A percentile compares a stretch with the other conserved stretches of the same genome.
phyloP scores from a whole-genome alignment of 2,888 invertebrate species.

The Bursaphelenchus okinawaensis region DNA sequence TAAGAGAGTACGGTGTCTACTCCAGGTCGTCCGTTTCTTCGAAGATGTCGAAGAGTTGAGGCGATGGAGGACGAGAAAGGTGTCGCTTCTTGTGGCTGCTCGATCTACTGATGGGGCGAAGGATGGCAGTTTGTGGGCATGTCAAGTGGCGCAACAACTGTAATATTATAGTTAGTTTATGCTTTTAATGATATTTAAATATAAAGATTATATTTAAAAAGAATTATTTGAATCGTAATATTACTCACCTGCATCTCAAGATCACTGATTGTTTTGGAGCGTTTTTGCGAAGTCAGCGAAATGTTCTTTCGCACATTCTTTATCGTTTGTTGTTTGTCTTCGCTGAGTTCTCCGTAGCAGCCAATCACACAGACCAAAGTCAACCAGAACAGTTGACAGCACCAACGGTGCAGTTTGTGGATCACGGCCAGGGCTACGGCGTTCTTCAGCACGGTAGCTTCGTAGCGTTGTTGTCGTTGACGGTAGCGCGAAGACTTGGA shows the following conservation, averaged over 20 bases:
- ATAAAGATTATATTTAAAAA: too few species aligned
- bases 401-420: slow-evolving; percentile 37
- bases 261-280: slow-evolving; percentile 30
- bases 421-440: slow-evolving; percentile 38
- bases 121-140: slow-evolving; percentile 41
- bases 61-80: slow-evolving; percentile 52
- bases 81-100: slow-evolving; percentile 33
- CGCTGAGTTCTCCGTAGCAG: slow-evolving; percentile 38
- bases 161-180: too few species aligned
- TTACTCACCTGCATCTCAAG: slow-evolving; percentile 35
- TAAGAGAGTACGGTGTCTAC: background rate
- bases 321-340: slow-evolving; percentile 19
- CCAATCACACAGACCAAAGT: slow-evolving; percentile 51
- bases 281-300: slow-evolving; percentile 18
- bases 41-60: slow-evolving; percentile 53
- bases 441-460: slow-evolving; percentile 25
- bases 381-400: slow-evolving; percentile 52
- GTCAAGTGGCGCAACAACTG: slow-evolving; percentile 55
- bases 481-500: background rate
- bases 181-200: too few species aligned
- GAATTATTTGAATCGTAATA: too few species aligned
- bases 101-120: slow-evolving; percentile 33
- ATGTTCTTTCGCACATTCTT: slow-evolving; percentile 31
- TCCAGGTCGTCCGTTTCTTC: slow-evolving; percentile 40
- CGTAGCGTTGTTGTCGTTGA: slow-evolving; percentile 8